A percentile compares a stretch with the other conserved stretches of the same genome.
Conservation (phyloP, 2,797 vertebrate species). For the Graptemys geographica region DNA sequence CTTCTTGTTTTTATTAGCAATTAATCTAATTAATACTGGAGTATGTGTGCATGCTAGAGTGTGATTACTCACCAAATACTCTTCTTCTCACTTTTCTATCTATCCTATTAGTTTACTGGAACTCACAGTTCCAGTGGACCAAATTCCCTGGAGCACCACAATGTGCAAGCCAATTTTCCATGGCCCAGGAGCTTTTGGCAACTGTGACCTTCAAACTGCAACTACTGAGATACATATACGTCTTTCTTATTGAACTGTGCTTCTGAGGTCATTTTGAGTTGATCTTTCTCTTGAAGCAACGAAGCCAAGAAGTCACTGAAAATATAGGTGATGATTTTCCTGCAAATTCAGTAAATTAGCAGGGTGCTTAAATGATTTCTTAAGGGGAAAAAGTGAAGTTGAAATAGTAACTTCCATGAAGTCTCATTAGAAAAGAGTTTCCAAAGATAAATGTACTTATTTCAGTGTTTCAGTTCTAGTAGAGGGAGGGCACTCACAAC, state of each 20-base stretch:
- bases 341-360: neutral
- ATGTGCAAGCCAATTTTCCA: neutral
- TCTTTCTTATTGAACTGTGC: neutral
- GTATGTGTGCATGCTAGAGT: rapidly evolving
- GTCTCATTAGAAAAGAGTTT: neutral
- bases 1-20: neutral
- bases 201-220: neutral
- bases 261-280: neutral
- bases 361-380: neutral
- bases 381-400: neutral
- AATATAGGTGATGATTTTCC: neutral
- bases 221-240: neutral
- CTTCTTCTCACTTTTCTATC: neutral
- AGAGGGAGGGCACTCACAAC: neutral
- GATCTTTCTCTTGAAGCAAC: neutral
- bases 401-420: neutral
- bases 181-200: neutral
- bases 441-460: neutral
- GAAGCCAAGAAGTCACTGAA: neutral
- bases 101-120: neutral
- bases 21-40: neutral
- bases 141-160: neutral
- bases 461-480: neutral
- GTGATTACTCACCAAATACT: neutral
- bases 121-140: neutral